These are phyloP conservation scores for Apaloderma vittatum DNA, from an alignment of 2,113 vertebrate species.

Conservation along the genomic window DNA sequence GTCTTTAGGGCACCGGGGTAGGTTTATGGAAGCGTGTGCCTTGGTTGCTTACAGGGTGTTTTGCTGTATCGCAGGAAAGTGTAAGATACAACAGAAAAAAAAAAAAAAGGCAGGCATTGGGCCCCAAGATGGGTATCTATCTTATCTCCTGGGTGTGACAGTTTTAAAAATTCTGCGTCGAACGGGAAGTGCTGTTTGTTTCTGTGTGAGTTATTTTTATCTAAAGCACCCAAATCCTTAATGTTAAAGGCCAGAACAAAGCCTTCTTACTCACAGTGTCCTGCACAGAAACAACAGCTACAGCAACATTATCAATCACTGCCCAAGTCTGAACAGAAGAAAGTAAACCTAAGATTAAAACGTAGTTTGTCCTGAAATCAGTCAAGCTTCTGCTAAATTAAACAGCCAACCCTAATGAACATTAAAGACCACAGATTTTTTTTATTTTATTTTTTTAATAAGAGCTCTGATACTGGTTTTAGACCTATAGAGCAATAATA, in stretches of 20 bases:
- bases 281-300: not conserved
- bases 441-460: not conserved
- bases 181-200: slow-evolving; percentile 5
- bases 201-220: not conserved
- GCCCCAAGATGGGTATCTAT: not conserved
- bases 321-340: not conserved
- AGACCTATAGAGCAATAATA: not conserved
- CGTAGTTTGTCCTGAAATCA: not conserved
- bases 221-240: not conserved
- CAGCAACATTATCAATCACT: not conserved
- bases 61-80: not conserved
- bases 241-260: not conserved
- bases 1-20: accelerated
- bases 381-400: not conserved
- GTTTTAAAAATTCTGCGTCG: not conserved
- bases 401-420: not conserved
- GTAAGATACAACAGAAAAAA: not conserved
- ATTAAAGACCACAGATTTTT: not conserved
- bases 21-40: not conserved
- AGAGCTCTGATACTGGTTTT: not conserved
- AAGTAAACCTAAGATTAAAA: not conserved
- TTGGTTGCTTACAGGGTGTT: not conserved
- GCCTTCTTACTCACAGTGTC: not conserved
- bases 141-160: not conserved
- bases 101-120: not conserved